Conservation (phyloP, 2,113 vertebrate genomes). For the Dipodomys ordii region DNA sequence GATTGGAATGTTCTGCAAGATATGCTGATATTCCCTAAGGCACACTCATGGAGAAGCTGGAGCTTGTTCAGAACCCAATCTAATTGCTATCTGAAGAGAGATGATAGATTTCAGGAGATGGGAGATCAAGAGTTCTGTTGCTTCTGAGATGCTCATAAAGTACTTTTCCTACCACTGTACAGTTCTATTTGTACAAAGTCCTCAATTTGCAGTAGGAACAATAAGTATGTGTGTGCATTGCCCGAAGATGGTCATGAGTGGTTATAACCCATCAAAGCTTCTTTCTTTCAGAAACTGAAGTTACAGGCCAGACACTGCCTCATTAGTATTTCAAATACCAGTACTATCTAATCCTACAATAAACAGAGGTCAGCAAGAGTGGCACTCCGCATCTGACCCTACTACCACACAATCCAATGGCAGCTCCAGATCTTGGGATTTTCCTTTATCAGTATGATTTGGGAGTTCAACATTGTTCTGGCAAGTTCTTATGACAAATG, state of each 20-base stretch:
- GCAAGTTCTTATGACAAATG: neutral
- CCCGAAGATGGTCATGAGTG: constrained; percentile 81
- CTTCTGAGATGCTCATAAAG: constrained; percentile 71
- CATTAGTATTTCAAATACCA: constrained; percentile 49
- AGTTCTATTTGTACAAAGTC: constrained; percentile 77
- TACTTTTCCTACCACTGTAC: constrained; percentile 59
- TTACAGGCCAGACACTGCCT: constrained; percentile 79
- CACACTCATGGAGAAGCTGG: neutral
- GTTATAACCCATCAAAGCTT: constrained; percentile 79
- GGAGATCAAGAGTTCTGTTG: constrained; percentile 15
- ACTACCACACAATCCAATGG: constrained; percentile 57
- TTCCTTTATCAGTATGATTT: constrained; percentile 59
- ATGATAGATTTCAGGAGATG: constrained; percentile 13
- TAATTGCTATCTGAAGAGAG: constrained; percentile 16
- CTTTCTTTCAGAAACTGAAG: constrained; percentile 85
- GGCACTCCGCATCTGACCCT: constrained; percentile 43
- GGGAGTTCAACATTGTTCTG: constrained; percentile 35
- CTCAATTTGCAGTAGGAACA: constrained; percentile 80
- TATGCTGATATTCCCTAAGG: neutral
- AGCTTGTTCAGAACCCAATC: neutral
- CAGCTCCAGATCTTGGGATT: constrained; percentile 60
- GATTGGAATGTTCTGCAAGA: neutral
- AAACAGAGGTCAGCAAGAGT: constrained; percentile 23
- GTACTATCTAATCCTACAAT: neutral
- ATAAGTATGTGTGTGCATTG: constrained; percentile 82